A percentile compares a stretch with the other conserved stretches of the same genome.
Conservation (phyloP, 2,888 invertebrate genomes). For the Protula sp. region DNA sequence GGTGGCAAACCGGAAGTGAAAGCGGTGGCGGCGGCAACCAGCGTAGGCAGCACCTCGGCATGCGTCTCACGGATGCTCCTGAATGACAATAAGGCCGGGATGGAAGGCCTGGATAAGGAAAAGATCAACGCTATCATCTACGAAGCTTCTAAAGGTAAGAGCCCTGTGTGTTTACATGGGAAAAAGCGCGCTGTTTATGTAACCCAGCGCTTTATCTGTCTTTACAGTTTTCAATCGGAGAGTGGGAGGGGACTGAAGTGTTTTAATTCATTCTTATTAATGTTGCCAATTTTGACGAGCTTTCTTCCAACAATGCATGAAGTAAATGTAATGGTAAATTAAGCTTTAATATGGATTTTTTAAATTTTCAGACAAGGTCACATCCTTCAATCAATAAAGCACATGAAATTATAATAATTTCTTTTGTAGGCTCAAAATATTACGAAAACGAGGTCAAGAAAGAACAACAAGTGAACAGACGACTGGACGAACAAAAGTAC, state of each 20-base stretch:
- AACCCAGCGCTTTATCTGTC: too few species aligned
- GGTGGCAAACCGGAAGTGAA: too few species aligned
- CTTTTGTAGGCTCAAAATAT: slow-evolving; percentile 56
- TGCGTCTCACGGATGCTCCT: slow-evolving; percentile 37
- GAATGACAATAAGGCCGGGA: slow-evolving; percentile 56
- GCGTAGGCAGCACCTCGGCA: too few species aligned
- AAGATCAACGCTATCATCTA: slow-evolving; percentile 51
- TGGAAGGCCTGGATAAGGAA: slow-evolving; percentile 55
- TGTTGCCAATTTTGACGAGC: too few species aligned
- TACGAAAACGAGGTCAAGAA: slow-evolving; percentile 58
- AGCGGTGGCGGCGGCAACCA: too few species aligned
- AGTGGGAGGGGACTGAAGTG: background rate
- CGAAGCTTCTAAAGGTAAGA: slow-evolving; percentile 51
- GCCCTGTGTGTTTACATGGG: background rate
- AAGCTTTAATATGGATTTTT: too few species aligned
- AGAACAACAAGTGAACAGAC: slow-evolving; percentile 55
- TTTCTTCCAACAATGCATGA: too few species aligned
- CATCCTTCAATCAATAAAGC: too few species aligned
- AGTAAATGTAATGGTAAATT: too few species aligned
- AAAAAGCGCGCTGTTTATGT: too few species aligned
- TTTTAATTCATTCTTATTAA: background rate
- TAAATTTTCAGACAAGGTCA: too few species aligned
- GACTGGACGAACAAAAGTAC: slow-evolving; percentile 52
- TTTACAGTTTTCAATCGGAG: background rate
- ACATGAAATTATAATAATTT: too few species aligned